Conservation (phyloP, 2,797 vertebrate species). For the Anabacerthia variegaticeps region DNA sequence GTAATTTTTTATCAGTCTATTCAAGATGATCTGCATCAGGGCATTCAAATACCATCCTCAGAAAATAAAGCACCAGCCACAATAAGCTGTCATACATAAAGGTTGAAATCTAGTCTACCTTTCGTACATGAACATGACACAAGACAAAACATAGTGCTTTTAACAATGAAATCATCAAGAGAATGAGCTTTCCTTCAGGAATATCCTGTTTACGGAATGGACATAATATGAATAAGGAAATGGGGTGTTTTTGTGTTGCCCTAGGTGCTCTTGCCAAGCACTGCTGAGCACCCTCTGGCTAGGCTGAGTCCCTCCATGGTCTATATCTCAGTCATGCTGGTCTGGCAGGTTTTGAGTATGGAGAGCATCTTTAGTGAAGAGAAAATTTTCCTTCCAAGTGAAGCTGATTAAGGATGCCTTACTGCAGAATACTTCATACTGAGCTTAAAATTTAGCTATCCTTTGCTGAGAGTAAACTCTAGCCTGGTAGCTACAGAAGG, state of each 20-base stretch:
- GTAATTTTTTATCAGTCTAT: background rate
- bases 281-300: background rate
- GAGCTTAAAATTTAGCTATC: background rate
- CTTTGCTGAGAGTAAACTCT: background rate
- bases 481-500: background rate
- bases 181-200: background rate
- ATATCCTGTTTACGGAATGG: background rate
- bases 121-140: background rate
- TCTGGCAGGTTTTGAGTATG: rapidly evolving
- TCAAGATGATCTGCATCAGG: background rate
- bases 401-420: background rate
- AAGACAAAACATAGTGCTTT: background rate
- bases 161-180: background rate
- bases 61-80: background rate
- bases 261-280: background rate
- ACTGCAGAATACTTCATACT: background rate
- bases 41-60: background rate
- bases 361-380: background rate
- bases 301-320: background rate
- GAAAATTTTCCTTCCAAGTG: background rate
- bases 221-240: background rate
- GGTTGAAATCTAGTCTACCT: background rate
- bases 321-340: rapidly evolving
- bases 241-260: rapidly evolving
- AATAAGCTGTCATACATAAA: background rate